These are phyloP conservation scores for Callorhinus ursinus DNA, from an alignment of 2,113 vertebrate species.

Conservation along the genomic window DNA sequence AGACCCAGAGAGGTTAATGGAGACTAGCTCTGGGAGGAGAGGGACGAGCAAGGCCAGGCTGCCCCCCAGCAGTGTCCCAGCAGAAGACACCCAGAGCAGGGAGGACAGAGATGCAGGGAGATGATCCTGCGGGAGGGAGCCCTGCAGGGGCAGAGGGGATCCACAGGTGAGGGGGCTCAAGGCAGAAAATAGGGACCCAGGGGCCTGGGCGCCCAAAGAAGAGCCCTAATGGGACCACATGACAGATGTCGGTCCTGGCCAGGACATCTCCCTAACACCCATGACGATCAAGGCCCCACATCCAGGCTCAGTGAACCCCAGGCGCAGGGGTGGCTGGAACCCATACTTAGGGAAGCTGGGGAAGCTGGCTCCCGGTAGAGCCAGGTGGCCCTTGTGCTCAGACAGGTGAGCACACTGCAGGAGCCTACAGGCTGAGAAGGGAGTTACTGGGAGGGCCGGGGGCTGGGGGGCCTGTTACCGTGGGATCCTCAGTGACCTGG, in stretches of 20 bases:
- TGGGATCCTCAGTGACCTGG: not conserved
- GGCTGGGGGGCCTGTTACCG: too few species aligned
- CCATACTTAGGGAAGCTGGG: not conserved
- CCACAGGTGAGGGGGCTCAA: not conserved
- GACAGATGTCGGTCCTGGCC: not conserved
- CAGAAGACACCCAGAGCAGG: not conserved
- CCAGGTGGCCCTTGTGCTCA: not conserved
- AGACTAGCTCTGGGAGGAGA: not conserved
- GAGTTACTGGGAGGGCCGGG: not conserved
- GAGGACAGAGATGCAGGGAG: not conserved
- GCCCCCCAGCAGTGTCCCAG: not conserved
- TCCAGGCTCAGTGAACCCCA: not conserved
- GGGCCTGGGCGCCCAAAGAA: not conserved
- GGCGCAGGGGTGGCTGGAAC: too few species aligned
- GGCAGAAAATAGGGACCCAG: not conserved
- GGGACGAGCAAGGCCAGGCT: too few species aligned
- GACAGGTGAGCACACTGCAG: too few species aligned
- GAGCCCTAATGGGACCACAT: not conserved
- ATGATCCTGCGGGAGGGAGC: not conserved
- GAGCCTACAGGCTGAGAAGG: not conserved
- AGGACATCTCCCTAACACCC: not conserved
- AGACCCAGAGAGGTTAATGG: not conserved
- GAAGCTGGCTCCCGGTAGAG: not conserved
- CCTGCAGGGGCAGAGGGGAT: not conserved
- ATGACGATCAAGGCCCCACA: not conserved